These are phyloP conservation scores for Ceratotherium simum DNA, from an alignment of 2,113 vertebrate species.

Conservation along the genomic window DNA sequence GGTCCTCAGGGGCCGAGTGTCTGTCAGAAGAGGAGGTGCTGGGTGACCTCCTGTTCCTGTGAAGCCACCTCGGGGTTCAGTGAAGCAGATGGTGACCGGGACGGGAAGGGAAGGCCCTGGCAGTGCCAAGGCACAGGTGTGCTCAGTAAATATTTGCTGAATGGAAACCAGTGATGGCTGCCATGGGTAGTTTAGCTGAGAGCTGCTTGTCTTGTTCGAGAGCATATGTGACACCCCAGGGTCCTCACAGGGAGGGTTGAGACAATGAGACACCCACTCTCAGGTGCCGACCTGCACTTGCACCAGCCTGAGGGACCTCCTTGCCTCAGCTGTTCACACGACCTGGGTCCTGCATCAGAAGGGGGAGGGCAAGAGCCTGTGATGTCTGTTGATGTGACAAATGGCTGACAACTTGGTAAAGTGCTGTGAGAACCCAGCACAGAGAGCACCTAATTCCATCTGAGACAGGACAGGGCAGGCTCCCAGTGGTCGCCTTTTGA, in stretches of 20 bases:
- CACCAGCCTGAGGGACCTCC: background rate
- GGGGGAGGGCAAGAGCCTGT: background rate
- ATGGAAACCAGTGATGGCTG: background rate
- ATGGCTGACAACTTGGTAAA: background rate
- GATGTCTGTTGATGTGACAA: background rate
- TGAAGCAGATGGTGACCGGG: background rate
- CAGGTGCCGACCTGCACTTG: background rate
- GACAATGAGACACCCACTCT: background rate
- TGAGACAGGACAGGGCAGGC: accelerated
- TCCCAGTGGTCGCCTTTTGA: background rate
- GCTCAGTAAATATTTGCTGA: background rate
- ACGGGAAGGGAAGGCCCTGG: background rate
- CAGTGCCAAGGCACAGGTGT: background rate
- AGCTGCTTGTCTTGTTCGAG: background rate
- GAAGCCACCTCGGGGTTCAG: background rate
- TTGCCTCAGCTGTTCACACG: background rate
- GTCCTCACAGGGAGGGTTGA: background rate
- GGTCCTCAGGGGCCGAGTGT: too few relatives aligned
- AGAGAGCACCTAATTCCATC: background rate
- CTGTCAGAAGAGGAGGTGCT: too few relatives aligned
- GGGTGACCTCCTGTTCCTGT: too few relatives aligned
- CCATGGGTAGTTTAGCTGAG: background rate
- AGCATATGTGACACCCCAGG: background rate
- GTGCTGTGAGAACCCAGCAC: background rate
- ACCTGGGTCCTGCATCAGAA: background rate